Evolutionary conservation across 2,113 vertebrate genomes (phyloP).

Genomic region (Passer montanus): DNA sequence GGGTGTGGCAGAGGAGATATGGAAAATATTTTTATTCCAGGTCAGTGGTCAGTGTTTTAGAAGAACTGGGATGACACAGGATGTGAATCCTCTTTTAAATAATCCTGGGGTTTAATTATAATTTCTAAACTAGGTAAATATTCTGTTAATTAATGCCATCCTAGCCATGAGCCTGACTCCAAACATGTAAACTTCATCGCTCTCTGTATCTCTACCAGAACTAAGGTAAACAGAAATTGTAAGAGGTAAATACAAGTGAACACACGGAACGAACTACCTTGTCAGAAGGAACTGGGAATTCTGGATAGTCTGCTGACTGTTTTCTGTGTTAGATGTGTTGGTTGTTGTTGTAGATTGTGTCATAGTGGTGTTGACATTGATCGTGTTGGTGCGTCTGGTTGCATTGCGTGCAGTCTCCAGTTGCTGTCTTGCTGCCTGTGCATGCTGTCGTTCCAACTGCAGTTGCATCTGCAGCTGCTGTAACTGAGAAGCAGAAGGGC

Average conservation of each 20-base stretch:
- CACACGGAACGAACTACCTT: constrained; percentile 76
- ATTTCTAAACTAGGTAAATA: neutral
- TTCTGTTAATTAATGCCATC: neutral
- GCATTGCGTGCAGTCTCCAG: constrained; percentile 94
- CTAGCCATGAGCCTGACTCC: neutral
- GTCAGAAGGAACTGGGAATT: constrained; percentile 97
- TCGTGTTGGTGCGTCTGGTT: constrained; percentile 89
- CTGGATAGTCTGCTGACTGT: constrained; percentile 87
- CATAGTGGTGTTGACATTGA: constrained; percentile 85
- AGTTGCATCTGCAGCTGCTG: constrained; percentile 99
- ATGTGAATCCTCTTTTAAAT: neutral
- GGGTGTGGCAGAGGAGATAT: accelerated
- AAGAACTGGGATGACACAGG: neutral
- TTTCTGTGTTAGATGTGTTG: constrained; percentile 86
- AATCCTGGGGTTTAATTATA: neutral
- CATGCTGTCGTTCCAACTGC: constrained; percentile 95
- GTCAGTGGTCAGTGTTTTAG: neutral
- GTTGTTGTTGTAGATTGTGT: constrained; percentile 84
- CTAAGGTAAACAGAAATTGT: neutral
- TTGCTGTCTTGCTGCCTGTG: constrained; percentile 94
- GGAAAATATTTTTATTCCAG: neutral
- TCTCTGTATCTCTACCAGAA: neutral
- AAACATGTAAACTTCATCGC: neutral
- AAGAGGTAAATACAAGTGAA: neutral
- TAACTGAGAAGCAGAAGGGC: constrained; percentile 95